Percentiles rank a stretch among this genome's conserved stretches.
Evolutionary conservation across 2,113 vertebrate genomes (phyloP).

Genomic region (Himantopus leucocephalus): DNA sequence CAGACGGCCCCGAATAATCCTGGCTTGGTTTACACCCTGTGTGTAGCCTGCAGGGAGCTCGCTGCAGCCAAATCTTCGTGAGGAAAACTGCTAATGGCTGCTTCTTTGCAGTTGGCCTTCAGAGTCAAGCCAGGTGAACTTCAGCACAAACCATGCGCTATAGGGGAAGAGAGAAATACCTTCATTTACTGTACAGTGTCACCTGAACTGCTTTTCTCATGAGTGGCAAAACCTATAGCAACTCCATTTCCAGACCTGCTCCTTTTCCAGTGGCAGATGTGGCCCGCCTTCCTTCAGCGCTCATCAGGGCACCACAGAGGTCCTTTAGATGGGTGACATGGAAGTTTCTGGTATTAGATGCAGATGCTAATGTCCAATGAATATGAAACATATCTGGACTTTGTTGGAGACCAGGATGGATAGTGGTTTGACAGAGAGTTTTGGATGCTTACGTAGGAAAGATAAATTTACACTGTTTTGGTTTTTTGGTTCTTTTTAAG

Average conservation of each 20-base stretch:
- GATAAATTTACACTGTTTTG: not conserved
- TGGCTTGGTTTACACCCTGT: not conserved
- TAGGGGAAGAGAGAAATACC: not conserved
- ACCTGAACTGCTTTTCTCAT: not conserved
- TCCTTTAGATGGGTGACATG: not conserved
- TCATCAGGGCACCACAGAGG: not conserved
- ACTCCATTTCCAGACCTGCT: not conserved
- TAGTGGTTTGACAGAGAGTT: not conserved
- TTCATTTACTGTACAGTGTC: not conserved
- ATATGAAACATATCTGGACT: not conserved
- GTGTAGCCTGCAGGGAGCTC: not conserved
- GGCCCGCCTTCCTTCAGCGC: not conserved
- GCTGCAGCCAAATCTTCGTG: not conserved
- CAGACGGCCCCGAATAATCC: conserved; percentile 14
- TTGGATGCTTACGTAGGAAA: not conserved
- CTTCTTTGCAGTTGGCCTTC: not conserved
- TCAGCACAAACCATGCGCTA: not conserved
- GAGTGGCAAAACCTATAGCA: not conserved
- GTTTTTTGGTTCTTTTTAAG: not conserved
- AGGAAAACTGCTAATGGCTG: not conserved
- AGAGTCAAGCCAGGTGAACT: not conserved
- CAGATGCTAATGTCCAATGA: not conserved
- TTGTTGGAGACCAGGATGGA: not conserved
- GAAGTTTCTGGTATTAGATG: not conserved
- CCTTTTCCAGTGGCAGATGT: not conserved